Percentiles rank a stretch among this genome's conserved stretches.
phyloP scores from a whole-genome alignment of 2,113 vertebrate genomes.

The Pungitius pungitius region DNA sequence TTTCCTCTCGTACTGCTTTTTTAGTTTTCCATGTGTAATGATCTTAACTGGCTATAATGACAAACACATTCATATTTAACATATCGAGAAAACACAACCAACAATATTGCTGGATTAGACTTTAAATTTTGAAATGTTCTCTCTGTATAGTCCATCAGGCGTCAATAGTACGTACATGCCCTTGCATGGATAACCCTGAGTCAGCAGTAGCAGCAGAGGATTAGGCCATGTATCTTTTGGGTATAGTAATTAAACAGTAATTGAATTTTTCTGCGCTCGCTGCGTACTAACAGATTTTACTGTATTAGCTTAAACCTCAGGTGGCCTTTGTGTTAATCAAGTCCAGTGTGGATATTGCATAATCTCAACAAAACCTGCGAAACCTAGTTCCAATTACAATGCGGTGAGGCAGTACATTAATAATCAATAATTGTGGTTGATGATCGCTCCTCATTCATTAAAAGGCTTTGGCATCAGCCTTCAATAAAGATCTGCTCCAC shows the following conservation, averaged over 20 bases:
- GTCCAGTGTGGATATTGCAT: slow-evolving; percentile 4
- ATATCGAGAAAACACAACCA: background rate
- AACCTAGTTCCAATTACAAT: slow-evolving; percentile 7
- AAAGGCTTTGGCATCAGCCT: background rate
- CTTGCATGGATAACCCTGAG: slow-evolving; percentile 5
- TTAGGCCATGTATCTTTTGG: slow-evolving; percentile 12
- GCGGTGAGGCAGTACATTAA: background rate
- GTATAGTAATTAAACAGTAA: slow-evolving; percentile 57
- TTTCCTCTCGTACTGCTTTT: background rate
- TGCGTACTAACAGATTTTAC: slow-evolving; percentile 32
- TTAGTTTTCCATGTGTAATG: background rate
- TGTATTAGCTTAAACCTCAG: slow-evolving; percentile 35
- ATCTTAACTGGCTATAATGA: background rate
- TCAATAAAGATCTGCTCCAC: background rate
- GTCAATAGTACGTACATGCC: background rate
- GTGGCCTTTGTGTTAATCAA: slow-evolving; percentile 42
- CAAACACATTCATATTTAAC: background rate
- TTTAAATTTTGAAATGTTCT: background rate
- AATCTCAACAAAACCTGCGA: slow-evolving; percentile 18
- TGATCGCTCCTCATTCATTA: background rate
- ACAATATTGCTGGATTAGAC: slow-evolving; percentile 9
- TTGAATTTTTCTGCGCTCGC: slow-evolving; percentile 41
- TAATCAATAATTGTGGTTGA: slow-evolving; percentile 14
- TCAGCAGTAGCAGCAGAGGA: slow-evolving; percentile 35
- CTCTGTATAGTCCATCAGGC: slow-evolving; percentile 9